A percentile compares a stretch with the other conserved stretches of the same genome.
These are phyloP conservation scores for Seladonia tumulorum DNA, from an alignment of 2,888 invertebrate genomes.

Conservation along the genomic window DNA sequence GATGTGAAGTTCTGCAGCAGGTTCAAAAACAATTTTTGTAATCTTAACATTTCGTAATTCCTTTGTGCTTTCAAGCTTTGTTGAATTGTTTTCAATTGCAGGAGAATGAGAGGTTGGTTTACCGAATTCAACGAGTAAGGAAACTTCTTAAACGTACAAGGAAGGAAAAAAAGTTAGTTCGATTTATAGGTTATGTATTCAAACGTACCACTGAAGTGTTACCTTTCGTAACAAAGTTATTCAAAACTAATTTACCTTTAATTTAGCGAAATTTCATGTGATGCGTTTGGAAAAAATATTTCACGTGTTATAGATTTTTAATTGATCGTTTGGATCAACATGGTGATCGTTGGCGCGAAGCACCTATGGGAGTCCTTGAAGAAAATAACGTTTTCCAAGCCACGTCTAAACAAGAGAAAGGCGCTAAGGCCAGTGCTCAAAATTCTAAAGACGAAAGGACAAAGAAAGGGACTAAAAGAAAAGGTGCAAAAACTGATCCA, in stretches of 20 bases:
- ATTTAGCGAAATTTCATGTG: neutral
- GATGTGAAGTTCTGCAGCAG: conserved; percentile 90
- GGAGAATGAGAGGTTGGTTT: conserved; percentile 90
- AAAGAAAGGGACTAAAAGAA: conserved; percentile 86
- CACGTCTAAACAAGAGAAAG: conserved; percentile 79
- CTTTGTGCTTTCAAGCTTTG: conserved; percentile 4
- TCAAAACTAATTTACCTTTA: neutral
- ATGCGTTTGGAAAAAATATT: neutral
- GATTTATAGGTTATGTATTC: conserved; percentile 72
- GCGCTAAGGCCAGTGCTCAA: conserved; percentile 72
- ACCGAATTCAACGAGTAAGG: conserved; percentile 89
- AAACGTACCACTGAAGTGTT: neutral
- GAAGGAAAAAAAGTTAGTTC: conserved; percentile 87
- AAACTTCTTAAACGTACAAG: conserved; percentile 88
- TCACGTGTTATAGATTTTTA: conserved; percentile 85
- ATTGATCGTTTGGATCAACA: conserved; percentile 89
- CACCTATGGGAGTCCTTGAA: conserved; percentile 86
- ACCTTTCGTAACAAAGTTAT: neutral
- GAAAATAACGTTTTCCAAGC: conserved; percentile 81
- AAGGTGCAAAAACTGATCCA: conserved; percentile 88
- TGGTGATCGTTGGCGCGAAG: conserved; percentile 89
- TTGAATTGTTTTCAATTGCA: conserved; percentile 76
- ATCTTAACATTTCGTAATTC: neutral
- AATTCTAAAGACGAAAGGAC: conserved; percentile 80
- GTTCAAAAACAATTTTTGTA: conserved; percentile 71